phyloP scores from a whole-genome alignment of 2,888 invertebrate species.

The Sphaerophoria rueppellii region DNA sequence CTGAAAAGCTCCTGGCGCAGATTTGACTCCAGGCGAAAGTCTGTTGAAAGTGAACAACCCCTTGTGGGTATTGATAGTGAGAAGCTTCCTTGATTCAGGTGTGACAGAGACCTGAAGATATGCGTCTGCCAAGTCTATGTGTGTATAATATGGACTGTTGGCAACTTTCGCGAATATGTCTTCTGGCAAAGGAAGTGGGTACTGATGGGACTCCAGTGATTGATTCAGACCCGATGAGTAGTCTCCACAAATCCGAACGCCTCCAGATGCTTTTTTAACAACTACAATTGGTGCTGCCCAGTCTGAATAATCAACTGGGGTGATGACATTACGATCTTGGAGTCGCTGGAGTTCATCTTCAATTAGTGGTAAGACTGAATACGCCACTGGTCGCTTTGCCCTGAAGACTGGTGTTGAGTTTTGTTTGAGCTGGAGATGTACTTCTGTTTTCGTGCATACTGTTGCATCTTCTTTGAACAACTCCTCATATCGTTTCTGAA shows the following conservation, averaged over 20 bases:
- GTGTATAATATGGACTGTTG: too few species aligned
- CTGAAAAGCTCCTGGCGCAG: slow-evolving; percentile 68
- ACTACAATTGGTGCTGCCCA: slow-evolving; percentile 73
- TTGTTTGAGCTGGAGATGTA: slow-evolving; percentile 30
- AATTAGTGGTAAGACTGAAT: slow-evolving; percentile 58
- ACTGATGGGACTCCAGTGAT: slow-evolving; percentile 67
- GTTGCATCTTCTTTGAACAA: too few species aligned
- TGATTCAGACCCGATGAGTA: slow-evolving; percentile 73
- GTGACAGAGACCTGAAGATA: too few species aligned
- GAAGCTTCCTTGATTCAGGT: too few species aligned
- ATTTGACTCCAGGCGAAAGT: slow-evolving; percentile 61
- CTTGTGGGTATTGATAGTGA: slow-evolving; percentile 67
- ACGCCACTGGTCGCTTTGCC: slow-evolving; percentile 68
- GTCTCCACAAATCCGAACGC: slow-evolving; percentile 72
- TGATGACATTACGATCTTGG: slow-evolving; percentile 40
- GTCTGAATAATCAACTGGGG: too few species aligned
- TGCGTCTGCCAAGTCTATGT: too few species aligned
- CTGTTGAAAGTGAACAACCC: slow-evolving; percentile 66
- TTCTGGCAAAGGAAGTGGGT: too few species aligned
- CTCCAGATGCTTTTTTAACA: slow-evolving; percentile 63
- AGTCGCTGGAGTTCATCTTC: slow-evolving; percentile 57
- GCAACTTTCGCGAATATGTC: too few species aligned
- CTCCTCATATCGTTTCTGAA: too few species aligned
- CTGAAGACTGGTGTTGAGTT: slow-evolving; percentile 55
- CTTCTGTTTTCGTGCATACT: slow-evolving; percentile 36